Base-by-base conservation (phyloP, 2,113 vertebrate genomes). In the Xyliphius kryptos region DNA sequence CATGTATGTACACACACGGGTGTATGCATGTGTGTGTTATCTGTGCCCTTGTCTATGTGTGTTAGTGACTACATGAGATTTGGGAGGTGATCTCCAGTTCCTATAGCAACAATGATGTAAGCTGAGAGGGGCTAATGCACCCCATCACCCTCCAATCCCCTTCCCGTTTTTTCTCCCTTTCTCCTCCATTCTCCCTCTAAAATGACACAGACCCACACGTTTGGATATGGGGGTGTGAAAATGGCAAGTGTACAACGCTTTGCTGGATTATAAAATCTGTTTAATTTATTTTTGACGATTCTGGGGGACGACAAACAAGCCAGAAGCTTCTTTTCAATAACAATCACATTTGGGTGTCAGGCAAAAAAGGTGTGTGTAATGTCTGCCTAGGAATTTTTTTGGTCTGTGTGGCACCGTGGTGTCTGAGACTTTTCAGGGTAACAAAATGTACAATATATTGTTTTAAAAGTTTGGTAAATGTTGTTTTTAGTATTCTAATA, bases 91-190 rank as follows among this genome's bases (percentile, higher is more conserved):
- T 63, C 64, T 74, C 58, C 72, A 69, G 70, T 79, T 79, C 68
- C 74, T 74, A 79, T 75, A 70, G 72, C 73, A 74, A 76, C 74
- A 40, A 54, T 76, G 77, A 79, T 74, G 72, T 79, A 72, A 79
- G 67, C 72, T 11, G 26, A 76, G 69, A 76, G 72, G 68, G 62
- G 66, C 52, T 63, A 73, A 66, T 69, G 66, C 43, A 51, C 72
- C 69, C 64, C 65, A 60, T 74, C 65, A 50, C 56, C 50, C 55
- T 44, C 55, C 41, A 52, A 57, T 43, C 54, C 44, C 16, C 60
- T 43, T 46, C 44, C 62, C 17, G 9, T 17, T 54, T 48, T 20
- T 52, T 37, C 52, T 60, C 51, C 43, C 46, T 62, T 62, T 71
- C 69, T 67, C 63, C 48, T 67, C 36, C 68, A 57, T 15, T 70